Evolutionary conservation across 2,113 vertebrate species (phyloP).

Genomic region (Glaucidium brasilianum): DNA sequence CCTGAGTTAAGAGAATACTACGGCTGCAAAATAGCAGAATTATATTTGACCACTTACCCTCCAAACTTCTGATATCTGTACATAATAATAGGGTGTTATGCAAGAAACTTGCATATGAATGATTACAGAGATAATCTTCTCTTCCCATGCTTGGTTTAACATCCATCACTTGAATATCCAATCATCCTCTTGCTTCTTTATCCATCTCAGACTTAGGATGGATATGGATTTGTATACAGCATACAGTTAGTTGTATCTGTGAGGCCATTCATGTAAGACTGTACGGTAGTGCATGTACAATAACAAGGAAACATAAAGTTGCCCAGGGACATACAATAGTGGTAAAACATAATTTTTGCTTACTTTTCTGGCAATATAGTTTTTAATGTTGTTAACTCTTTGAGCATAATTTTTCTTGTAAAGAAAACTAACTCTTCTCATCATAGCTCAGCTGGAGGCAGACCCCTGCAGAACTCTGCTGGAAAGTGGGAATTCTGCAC

Average conservation of each 20-base stretch:
- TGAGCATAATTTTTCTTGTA: not conserved
- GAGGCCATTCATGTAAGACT: not conserved
- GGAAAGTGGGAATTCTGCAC: not conserved
- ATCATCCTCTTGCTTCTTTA: not conserved
- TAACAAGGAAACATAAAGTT: not conserved
- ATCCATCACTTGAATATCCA: not conserved
- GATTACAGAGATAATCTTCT: not conserved
- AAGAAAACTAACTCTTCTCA: not conserved
- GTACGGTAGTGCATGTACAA: not conserved
- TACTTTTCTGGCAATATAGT: not conserved
- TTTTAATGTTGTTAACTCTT: not conserved
- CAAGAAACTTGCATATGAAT: not conserved
- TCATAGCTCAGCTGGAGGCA: not conserved
- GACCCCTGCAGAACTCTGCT: not conserved
- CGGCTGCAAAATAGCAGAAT: not conserved
- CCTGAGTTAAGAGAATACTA: not conserved
- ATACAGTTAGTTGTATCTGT: not conserved
- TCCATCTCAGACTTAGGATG: not conserved
- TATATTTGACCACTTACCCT: not conserved
- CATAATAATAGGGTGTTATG: not conserved
- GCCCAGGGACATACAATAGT: not conserved
- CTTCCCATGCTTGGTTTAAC: not conserved
- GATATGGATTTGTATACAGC: not conserved
- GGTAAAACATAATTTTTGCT: not conserved
- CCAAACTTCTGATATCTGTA: not conserved